Percentiles rank a stretch among this genome's conserved stretches.
Conservation (phyloP, 1,140 invertebrate species). For the Whitmania pigra region DNA sequence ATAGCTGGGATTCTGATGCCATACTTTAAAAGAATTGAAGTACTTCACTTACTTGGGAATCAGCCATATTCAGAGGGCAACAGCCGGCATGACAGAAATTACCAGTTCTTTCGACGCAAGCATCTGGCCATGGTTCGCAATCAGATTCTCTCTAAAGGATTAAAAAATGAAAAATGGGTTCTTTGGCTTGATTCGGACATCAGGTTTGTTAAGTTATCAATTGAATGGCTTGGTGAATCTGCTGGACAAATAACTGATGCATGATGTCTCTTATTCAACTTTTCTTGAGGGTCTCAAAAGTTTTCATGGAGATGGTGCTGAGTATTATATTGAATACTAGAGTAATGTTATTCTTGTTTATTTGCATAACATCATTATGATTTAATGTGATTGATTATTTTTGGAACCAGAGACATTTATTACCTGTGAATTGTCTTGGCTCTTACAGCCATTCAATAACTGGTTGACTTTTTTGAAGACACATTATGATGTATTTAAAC, state of each 20-base stretch:
- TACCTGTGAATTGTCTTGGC: no score
- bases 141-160: slow-evolving; percentile 25
- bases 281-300: background rate
- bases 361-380: no score
- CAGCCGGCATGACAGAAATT: slow-evolving; percentile 27
- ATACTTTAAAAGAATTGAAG: slow-evolving; percentile 16
- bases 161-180: slow-evolving; percentile 30
- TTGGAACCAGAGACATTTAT: no score
- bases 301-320: background rate
- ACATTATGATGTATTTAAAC: no score
- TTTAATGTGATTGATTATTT: no score
- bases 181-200: slow-evolving; percentile 38
- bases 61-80: slow-evolving; percentile 27
- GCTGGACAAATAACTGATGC: background rate
- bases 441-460: no score
- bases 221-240: background rate
- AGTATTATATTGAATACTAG: background rate
- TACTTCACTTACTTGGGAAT: slow-evolving; percentile 1
- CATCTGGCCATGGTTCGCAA: slow-evolving; percentile 36
- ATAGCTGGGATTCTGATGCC: slow-evolving; percentile 27
- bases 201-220: background rate
- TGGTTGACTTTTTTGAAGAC: no score
- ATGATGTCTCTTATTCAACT: background rate
- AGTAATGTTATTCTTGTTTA: background rate
- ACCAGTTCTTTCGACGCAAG: slow-evolving; percentile 29